phyloP scores from a whole-genome alignment of 2,888 invertebrate species.

The Resseliella maxima region DNA sequence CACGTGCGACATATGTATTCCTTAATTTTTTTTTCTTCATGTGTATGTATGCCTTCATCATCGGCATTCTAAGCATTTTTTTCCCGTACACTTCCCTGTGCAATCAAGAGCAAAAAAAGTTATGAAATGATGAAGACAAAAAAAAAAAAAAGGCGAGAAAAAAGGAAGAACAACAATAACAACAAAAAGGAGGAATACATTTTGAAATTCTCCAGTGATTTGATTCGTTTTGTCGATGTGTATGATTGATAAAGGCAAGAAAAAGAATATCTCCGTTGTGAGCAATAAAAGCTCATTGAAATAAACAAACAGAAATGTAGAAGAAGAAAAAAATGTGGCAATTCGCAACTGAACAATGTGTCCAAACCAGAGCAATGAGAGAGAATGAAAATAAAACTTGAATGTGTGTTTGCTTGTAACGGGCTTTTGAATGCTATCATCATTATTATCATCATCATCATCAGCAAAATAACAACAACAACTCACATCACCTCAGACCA shows the following conservation, averaged over 20 bases:
- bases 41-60: neutral
- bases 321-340: too few species aligned
- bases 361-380: neutral
- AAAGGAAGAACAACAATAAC: neutral
- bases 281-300: constrained; percentile 14
- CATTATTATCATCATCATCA: neutral
- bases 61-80: neutral
- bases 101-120: constrained; percentile 19
- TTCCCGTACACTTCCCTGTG: neutral
- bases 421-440: constrained; percentile 7
- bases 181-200: neutral
- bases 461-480: too few species aligned
- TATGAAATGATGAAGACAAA: neutral
- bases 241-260: constrained; percentile 33
- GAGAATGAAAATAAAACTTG: neutral
- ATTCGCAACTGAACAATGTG: constrained; percentile 7
- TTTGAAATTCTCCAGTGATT: constrained; percentile 29
- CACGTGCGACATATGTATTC: constrained; percentile 41
- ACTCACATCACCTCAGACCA: neutral
- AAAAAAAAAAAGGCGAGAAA: neutral
- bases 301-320: too few species aligned
- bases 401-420: neutral
- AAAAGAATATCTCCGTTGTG: neutral
- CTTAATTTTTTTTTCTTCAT: neutral
- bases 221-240: constrained; percentile 45